These are phyloP conservation scores for Torymus texanus DNA, from an alignment of 2,888 invertebrate species.

Conservation along the genomic window DNA sequence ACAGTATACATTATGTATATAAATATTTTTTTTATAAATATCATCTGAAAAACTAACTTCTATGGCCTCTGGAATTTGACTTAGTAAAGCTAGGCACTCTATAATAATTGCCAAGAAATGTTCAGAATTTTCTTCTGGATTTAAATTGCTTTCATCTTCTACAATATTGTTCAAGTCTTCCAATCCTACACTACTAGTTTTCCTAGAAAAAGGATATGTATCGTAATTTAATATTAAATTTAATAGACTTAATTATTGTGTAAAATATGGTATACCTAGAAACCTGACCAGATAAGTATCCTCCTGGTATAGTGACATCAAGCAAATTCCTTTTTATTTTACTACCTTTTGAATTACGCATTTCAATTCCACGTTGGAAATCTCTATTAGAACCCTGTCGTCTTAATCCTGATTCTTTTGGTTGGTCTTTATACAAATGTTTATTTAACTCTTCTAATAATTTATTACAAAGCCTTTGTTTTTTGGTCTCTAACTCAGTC, in stretches of 20 bases:
- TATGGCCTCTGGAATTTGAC: constrained; percentile 89
- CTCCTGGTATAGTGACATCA: constrained; percentile 73
- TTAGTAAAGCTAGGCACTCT: constrained; percentile 89
- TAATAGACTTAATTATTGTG: neutral
- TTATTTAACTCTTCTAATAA: constrained; percentile 83
- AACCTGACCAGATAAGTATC: constrained; percentile 62
- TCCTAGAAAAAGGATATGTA: constrained; percentile 56
- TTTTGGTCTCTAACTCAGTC: constrained; percentile 83
- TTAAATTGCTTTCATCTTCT: constrained; percentile 78
- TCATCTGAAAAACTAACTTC: constrained; percentile 78
- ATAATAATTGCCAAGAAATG: constrained; percentile 88
- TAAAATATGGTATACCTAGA: constrained; percentile 58
- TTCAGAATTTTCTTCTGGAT: constrained; percentile 80
- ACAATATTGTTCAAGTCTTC: constrained; percentile 75
- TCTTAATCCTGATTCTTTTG: constrained; percentile 77
- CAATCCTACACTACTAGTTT: constrained; percentile 62
- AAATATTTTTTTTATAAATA: too few relatives aligned
- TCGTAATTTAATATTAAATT: constrained; percentile 10
- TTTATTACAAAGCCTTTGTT: constrained; percentile 82
- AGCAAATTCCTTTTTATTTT: constrained; percentile 78
- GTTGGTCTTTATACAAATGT: constrained; percentile 83
- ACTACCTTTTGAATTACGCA: constrained; percentile 78
- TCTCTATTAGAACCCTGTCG: constrained; percentile 80
- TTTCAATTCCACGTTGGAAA: constrained; percentile 79
- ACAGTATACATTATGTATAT: neutral